Conservation (phyloP, 2,888 invertebrate genomes). For the Drosophila rubida region DNA sequence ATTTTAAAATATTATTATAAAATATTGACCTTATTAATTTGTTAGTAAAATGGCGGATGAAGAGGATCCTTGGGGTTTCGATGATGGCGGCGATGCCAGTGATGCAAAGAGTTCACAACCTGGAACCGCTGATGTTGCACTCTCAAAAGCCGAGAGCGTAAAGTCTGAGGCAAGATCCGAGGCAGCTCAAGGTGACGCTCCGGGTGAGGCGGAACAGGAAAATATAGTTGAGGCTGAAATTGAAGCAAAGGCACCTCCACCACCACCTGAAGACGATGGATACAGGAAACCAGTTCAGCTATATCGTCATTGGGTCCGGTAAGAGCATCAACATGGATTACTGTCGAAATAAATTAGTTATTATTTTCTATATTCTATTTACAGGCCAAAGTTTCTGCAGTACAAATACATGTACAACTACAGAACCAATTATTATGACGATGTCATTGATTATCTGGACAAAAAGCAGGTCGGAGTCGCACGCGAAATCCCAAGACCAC, state of each 20-base stretch:
- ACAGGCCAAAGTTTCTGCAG: constrained; percentile 91
- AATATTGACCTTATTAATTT: neutral
- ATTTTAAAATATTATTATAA: too few relatives aligned
- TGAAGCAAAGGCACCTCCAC: constrained; percentile 85
- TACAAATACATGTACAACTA: constrained; percentile 94
- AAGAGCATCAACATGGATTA: constrained; percentile 40
- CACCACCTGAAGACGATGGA: constrained; percentile 86
- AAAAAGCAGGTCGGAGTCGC: constrained; percentile 89
- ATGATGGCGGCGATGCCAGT: constrained; percentile 83
- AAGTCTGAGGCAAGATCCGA: constrained; percentile 66
- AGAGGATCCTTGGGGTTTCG: constrained; percentile 87
- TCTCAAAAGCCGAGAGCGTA: constrained; percentile 83
- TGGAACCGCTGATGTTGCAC: constrained; percentile 57
- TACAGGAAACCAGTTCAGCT: constrained; percentile 89
- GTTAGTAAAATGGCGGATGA: constrained; percentile 84
- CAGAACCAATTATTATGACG: constrained; percentile 94
- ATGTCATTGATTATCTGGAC: constrained; percentile 93
- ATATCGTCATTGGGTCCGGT: constrained; percentile 93
- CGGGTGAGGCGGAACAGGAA: constrained; percentile 57
- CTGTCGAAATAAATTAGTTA: neutral
- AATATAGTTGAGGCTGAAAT: constrained; percentile 83
- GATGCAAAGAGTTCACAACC: constrained; percentile 53
- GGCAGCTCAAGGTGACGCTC: constrained; percentile 24
- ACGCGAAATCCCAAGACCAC: constrained; percentile 90
- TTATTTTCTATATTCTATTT: neutral